Conservation (phyloP, 2,888 invertebrate species). For the Drosophila antonietae region DNA sequence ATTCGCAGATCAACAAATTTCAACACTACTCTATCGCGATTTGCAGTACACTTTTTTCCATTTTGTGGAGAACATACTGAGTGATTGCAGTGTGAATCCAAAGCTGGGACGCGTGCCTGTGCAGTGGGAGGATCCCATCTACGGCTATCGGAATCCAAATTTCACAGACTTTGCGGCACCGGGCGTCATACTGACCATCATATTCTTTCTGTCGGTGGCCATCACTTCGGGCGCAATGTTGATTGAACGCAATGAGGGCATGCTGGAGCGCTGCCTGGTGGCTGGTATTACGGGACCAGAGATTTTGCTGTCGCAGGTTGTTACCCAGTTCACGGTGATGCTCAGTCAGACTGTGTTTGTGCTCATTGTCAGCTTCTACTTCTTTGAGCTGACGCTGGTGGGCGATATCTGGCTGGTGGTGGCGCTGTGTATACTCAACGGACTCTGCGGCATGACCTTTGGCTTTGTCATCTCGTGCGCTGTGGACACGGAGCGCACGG, state of each 20-base stretch:
- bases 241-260: conserved; percentile 94
- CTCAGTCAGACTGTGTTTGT: conserved; percentile 92
- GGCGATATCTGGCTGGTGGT: conserved; percentile 91
- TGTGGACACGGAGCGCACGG: conserved; percentile 93
- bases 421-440: conserved; percentile 91
- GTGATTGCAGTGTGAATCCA: conserved; percentile 88
- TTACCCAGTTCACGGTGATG: conserved; percentile 95
- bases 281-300: conserved; percentile 92
- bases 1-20: conserved; percentile 94
- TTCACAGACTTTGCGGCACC: conserved; percentile 98
- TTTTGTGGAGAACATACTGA: conserved; percentile 88
- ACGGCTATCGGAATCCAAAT: conserved; percentile 90
- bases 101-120: conserved; percentile 85
- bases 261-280: conserved; percentile 94
- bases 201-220: conserved; percentile 97
- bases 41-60: conserved; percentile 90
- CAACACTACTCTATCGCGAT: conserved; percentile 90
- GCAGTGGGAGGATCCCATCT: conserved; percentile 90
- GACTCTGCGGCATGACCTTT: conserved; percentile 97
- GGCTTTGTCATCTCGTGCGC: conserved; percentile 93
- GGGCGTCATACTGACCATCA: conserved; percentile 94
- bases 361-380: conserved; percentile 90
- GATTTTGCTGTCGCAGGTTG: conserved; percentile 93
- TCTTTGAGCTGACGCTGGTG: conserved; percentile 91
- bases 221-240: conserved; percentile 96